A percentile compares a stretch with the other conserved stretches of the same genome.
Conservation (phyloP, 2,797 vertebrate genomes). For the Diplodus sargus region DNA sequence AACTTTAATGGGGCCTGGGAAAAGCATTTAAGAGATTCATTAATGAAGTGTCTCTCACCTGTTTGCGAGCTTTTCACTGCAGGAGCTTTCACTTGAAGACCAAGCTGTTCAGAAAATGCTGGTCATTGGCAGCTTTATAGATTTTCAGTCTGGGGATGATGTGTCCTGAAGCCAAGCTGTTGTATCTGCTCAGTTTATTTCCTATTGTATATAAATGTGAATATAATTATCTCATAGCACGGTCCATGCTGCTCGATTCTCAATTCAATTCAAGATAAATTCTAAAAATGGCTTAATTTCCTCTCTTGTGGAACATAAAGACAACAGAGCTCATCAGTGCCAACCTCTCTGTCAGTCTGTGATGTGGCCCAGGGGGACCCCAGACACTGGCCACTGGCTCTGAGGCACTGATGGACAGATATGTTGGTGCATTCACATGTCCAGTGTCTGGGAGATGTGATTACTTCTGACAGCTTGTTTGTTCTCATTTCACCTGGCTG, state of each 20-base stretch:
- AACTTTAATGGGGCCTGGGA: constrained; percentile 50
- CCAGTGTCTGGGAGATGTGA: constrained; percentile 79
- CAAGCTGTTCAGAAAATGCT: constrained; percentile 11
- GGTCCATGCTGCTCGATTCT: neutral
- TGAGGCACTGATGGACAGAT: constrained; percentile 77
- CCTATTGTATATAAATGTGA: neutral
- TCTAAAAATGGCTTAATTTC: constrained; percentile 41
- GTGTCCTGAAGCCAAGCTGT: neutral
- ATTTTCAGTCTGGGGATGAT: neutral
- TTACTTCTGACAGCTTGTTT: constrained; percentile 86
- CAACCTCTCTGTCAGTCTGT: constrained; percentile 61
- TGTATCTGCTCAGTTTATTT: neutral
- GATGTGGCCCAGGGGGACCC: constrained; percentile 55
- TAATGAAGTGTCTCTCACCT: constrained; percentile 29
- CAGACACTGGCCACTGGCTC: constrained; percentile 69
- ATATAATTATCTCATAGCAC: constrained; percentile 9
- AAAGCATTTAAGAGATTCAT: constrained; percentile 29
- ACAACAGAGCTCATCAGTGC: constrained; percentile 51
- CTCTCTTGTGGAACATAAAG: constrained; percentile 65
- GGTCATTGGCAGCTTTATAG: neutral
- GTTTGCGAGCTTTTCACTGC: constrained; percentile 1
- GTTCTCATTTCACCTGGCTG: constrained; percentile 85
- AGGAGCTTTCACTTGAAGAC: constrained; percentile 22
- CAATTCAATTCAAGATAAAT: constrained; percentile 10
- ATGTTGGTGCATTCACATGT: constrained; percentile 77